phyloP scores from a whole-genome alignment of 30 jellyfish, hydroid and myxozoan species.

The Cassiopea xamachana region DNA sequence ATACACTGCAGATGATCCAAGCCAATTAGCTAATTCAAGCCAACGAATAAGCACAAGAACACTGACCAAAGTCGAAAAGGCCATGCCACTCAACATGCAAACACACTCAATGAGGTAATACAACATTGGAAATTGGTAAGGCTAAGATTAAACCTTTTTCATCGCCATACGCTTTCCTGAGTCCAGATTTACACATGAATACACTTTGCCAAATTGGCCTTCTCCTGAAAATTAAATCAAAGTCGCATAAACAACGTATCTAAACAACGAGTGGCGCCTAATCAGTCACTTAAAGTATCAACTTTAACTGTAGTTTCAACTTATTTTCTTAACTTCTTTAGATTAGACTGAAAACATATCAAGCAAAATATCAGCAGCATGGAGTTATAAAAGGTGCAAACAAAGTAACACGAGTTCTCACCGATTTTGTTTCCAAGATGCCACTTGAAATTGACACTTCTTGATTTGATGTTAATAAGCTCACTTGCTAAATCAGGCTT shows the following conservation, averaged over 20 bases:
- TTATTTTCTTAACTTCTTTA: too few species aligned
- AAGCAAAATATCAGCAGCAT: too few species aligned
- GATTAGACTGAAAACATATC: too few species aligned
- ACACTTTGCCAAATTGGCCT: constrained; percentile 97
- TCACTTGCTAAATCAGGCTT: constrained; percentile 82
- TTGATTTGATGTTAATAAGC: constrained; percentile 75
- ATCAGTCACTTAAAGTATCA: background rate
- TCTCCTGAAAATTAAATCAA: constrained; percentile 71
- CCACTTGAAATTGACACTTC: constrained; percentile 96
- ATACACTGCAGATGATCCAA: too few species aligned
- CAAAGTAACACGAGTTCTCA: background rate
- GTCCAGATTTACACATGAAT: constrained; percentile 86
- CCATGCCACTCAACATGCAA: too few species aligned
- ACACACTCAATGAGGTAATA: too few species aligned
- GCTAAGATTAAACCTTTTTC: constrained; percentile 95
- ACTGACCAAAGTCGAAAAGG: too few species aligned
- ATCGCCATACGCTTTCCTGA: constrained; percentile 96
- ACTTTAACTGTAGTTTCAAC: too few species aligned
- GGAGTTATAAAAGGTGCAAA: too few species aligned
- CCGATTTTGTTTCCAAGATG: constrained; percentile 94
- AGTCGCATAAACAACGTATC: background rate
- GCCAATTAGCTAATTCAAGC: too few species aligned
- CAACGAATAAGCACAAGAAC: too few species aligned
- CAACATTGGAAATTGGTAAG: too few species aligned
- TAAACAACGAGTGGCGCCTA: background rate